Conservation (phyloP, 2,888 invertebrate genomes). For the Campaea margaritaria region DNA sequence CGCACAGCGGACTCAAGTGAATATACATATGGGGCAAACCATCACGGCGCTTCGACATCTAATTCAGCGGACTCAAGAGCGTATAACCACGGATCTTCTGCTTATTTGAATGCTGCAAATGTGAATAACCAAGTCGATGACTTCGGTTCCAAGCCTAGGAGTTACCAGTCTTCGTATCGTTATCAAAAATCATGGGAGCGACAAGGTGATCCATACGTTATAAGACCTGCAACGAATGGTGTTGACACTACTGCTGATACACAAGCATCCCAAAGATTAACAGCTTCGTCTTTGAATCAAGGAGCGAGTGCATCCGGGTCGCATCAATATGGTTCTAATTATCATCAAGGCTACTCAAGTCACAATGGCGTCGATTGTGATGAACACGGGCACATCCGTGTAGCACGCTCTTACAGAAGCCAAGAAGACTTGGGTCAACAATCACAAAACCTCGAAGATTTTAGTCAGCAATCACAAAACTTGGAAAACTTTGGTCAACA, state of each 20-base stretch:
- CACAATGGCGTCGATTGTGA: conserved; percentile 57
- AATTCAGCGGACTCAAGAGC: conserved; percentile 39
- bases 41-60: not conserved
- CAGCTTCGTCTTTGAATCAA: conserved; percentile 53
- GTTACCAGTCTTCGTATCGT: conserved; percentile 79
- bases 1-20: conserved; percentile 39
- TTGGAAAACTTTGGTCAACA: conserved; percentile 48
- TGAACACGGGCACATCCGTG: conserved; percentile 62
- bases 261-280: conserved; percentile 61
- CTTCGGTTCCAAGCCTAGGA: conserved; percentile 66
- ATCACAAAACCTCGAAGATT: conserved; percentile 35
- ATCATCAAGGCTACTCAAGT: conserved; percentile 51
- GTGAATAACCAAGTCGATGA: conserved; percentile 53
- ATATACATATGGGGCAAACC: conserved; percentile 14
- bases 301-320: conserved; percentile 49
- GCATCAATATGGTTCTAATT: conserved; percentile 58
- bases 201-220: conserved; percentile 80
- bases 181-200: conserved; percentile 83
- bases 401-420: conserved; percentile 62
- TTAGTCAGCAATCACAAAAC: conserved; percentile 34
- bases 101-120: conserved; percentile 33
- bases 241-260: conserved; percentile 40
- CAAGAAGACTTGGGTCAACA: conserved; percentile 51
- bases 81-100: conserved; percentile 27
- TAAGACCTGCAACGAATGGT: conserved; percentile 63